These are phyloP conservation scores for Trilocha varians DNA, from an alignment of 2,888 invertebrate species.

Conservation along the genomic window DNA sequence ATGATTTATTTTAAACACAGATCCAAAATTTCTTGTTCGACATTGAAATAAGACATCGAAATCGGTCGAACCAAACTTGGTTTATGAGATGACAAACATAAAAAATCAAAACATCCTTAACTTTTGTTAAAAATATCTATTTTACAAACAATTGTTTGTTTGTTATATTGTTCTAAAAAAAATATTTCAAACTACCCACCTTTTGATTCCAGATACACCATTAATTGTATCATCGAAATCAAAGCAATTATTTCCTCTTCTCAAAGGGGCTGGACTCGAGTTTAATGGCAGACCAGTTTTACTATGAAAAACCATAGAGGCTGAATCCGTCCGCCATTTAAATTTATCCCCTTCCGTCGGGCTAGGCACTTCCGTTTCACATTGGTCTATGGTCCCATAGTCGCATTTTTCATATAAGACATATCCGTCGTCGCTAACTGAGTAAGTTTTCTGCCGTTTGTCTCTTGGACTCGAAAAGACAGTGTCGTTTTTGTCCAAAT, in stretches of 20 bases:
- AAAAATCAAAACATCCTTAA: constrained; percentile 2
- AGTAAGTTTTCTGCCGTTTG: constrained; percentile 55
- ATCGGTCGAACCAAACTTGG: too few species aligned
- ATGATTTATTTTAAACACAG: neutral
- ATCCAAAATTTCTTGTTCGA: too few species aligned
- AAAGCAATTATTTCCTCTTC: constrained; percentile 84
- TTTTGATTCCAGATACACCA: constrained; percentile 85
- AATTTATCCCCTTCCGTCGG: constrained; percentile 82
- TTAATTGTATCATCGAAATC: constrained; percentile 88
- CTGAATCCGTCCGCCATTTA: constrained; percentile 81
- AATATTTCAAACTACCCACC: constrained; percentile 63
- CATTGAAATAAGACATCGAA: too few species aligned
- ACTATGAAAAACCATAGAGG: constrained; percentile 87
- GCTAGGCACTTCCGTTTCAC: constrained; percentile 67
- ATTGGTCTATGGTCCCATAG: constrained; percentile 53
- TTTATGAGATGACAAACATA: neutral
- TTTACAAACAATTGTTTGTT: too few species aligned
- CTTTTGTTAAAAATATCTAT: too few species aligned
- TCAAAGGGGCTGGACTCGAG: constrained; percentile 88
- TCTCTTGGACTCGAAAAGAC: constrained; percentile 48
- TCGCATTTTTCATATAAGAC: constrained; percentile 59
- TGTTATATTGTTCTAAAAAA: too few species aligned
- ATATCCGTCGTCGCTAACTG: constrained; percentile 50
- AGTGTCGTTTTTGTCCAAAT: constrained; percentile 49
- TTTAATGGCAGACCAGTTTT: constrained; percentile 87